phyloP scores from a whole-genome alignment of 2,797 vertebrate species.

The Gorsachius magnificus region DNA sequence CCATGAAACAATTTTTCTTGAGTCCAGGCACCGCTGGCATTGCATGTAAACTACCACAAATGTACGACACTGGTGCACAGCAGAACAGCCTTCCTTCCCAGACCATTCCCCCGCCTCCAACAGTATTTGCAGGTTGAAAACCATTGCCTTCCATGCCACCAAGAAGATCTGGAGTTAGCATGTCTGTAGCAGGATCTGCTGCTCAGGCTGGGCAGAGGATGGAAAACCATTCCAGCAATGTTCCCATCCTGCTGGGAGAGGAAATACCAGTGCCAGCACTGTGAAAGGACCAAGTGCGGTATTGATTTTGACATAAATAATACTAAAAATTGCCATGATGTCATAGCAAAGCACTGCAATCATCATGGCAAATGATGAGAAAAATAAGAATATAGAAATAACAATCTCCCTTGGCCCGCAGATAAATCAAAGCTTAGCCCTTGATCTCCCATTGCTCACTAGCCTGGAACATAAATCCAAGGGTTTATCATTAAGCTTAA shows the following conservation, averaged over 20 bases:
- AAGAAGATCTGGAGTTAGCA: neutral
- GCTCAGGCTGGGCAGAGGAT: neutral
- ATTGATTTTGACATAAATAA: neutral
- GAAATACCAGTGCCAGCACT: neutral
- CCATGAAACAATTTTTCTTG: neutral
- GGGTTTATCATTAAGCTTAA: conserved; percentile 60
- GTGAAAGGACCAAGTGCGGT: neutral
- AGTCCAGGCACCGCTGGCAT: neutral
- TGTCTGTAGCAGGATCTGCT: neutral
- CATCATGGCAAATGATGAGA: neutral
- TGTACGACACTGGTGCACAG: neutral
- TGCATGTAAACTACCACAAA: neutral
- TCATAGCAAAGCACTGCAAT: neutral
- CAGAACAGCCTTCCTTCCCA: neutral
- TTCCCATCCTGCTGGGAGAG: neutral
- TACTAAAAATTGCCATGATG: neutral
- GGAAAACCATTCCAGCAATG: neutral
- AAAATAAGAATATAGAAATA: conserved; percentile 12
- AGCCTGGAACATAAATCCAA: neutral
- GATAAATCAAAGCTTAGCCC: conserved; percentile 25
- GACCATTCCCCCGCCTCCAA: neutral
- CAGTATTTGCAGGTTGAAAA: neutral
- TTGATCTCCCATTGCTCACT: conserved; percentile 20
- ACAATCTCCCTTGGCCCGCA: neutral
- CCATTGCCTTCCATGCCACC: neutral